Base-by-base conservation (phyloP, 35 echinoderm and acorn worm genomes). In the Anneissia japonica region DNA sequence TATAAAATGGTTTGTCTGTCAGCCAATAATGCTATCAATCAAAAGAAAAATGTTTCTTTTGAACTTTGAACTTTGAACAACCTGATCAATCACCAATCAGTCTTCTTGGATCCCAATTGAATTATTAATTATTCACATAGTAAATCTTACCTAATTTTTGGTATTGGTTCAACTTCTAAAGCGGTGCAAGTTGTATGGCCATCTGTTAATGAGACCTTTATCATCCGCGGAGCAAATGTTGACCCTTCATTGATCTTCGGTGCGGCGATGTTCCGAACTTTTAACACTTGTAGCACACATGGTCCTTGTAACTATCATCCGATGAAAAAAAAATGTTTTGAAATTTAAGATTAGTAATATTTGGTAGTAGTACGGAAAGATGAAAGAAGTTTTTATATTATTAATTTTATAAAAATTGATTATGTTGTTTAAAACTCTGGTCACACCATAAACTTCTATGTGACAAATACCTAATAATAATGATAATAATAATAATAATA, bases 201-300 rank as follows among this genome's bases (percentile, higher is more conserved):
- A 87, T 99, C 96, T 0, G 89, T 94, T 28, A 99, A 80, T 33
- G 91, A 92, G n/a, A 99, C 74, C 74, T 87, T 84, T 36, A 99
- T 78, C 28, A 99, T 86, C 28, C 82, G 74, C 32, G 96, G 96
- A 30, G 89, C 96, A 89, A 77, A 64, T 84, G 46, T 79, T 1
- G 96, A 94, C 30, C 94, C 96, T 74, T 99, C 96, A 85, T 93
- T 99, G 31, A 79, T 32, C 31, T 99, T 99, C 17, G 96, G 96
- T 33, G 96, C 92, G n/a, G 89, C 85, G 23, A 99, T 82, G 77
- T 94, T 94, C 12, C 96, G 34, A 4, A 94, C 56, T 74, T 99
- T 99, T 83, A 94, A 92, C 32, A 99, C 91, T 80, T 99, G 96
- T 30, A 94, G 79, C 13, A 99, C 89, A 76, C 84, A 87, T 11